phyloP scores from a whole-genome alignment of 2,888 invertebrate species.

The Alitta virens region DNA sequence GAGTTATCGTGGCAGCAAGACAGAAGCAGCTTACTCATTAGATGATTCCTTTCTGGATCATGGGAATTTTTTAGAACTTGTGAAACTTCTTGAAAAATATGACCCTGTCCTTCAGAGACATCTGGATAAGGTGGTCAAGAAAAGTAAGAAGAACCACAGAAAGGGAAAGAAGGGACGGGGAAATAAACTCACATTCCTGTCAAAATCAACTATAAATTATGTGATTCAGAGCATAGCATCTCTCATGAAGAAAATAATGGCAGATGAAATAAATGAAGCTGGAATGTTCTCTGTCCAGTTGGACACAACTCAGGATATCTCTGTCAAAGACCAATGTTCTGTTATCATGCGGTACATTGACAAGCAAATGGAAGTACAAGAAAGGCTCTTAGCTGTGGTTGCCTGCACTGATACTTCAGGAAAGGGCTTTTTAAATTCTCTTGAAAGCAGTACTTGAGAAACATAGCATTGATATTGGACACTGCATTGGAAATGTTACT shows the following conservation, averaged over 20 bases:
- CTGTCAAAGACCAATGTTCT: background rate
- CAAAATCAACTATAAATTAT: background rate
- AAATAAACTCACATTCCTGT: conserved; percentile 1
- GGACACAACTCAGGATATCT: background rate
- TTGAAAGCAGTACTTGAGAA: background rate
- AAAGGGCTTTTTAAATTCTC: background rate
- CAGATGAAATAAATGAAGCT: background rate
- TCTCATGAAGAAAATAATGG: background rate
- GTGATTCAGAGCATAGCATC: conserved; percentile 1
- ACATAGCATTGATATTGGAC: background rate
- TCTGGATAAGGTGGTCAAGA: background rate
- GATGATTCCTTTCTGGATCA: background rate
- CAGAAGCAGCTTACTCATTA: background rate
- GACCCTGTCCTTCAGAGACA: background rate
- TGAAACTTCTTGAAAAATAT: background rate
- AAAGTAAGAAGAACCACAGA: background rate
- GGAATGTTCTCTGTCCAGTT: background rate
- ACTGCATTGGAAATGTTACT: conserved; percentile 3
- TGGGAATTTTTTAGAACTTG: background rate
- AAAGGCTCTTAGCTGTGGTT: background rate
- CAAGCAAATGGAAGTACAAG: background rate
- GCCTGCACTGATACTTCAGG: background rate
- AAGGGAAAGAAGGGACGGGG: background rate
- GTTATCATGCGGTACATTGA: background rate
- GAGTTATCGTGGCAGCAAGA: background rate